Conservation (phyloP, 2,888 invertebrate species). For the Megamerina dolium region DNA sequence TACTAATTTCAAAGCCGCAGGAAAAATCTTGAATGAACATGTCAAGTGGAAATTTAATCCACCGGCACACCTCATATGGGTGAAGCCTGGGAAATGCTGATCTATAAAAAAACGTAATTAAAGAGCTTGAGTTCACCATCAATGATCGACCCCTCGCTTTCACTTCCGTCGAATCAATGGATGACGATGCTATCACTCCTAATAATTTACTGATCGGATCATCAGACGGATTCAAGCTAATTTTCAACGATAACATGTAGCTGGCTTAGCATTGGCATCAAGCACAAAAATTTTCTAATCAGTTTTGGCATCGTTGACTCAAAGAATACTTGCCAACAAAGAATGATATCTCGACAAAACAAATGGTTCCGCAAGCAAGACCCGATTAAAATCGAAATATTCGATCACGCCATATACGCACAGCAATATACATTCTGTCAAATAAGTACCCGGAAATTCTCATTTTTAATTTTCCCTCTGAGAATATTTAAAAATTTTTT, state of each 20-base stretch:
- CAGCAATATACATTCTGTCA: no score
- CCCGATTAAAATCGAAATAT: neutral
- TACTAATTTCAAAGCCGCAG: no score
- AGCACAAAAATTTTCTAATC: slow-evolving; percentile 14
- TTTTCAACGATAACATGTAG: slow-evolving; percentile 8
- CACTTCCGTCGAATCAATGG: slow-evolving; percentile 14
- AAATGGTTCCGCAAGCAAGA: slow-evolving; percentile 12
- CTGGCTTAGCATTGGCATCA: slow-evolving; percentile 18
- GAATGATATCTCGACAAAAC: slow-evolving; percentile 9
- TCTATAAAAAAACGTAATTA: no score
- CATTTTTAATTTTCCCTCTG: no score
- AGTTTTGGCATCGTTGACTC: slow-evolving; percentile 17
- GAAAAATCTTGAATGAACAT: no score
- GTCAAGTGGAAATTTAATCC: no score
- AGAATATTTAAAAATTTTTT: no score
- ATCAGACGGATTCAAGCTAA: slow-evolving; percentile 13
- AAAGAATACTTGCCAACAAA: slow-evolving; percentile 18
- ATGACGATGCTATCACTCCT: slow-evolving; percentile 20
- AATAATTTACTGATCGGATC: slow-evolving; percentile 20
- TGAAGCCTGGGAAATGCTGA: slow-evolving; percentile 12
- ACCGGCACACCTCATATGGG: no score
- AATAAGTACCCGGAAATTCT: no score
- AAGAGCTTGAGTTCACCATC: slow-evolving; percentile 17
- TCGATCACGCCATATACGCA: no score
- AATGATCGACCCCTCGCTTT: slow-evolving; percentile 19